Evolutionary conservation across 1,140 invertebrate genomes (phyloP).

Genomic region (Dryas iulia): DNA sequence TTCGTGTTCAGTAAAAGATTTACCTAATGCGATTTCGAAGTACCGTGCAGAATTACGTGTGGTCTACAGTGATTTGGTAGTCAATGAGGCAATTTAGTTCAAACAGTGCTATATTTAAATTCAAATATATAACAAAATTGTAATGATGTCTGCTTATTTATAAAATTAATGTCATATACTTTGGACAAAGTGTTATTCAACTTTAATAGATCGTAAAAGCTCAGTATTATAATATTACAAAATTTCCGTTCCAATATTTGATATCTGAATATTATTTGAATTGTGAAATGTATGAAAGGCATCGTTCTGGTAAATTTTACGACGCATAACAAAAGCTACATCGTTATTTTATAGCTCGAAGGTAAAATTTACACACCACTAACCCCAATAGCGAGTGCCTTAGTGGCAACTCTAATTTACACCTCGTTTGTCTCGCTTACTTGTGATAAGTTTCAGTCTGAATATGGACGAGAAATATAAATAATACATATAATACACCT

Average conservation of each 20-base stretch:
- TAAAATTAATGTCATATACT: background rate
- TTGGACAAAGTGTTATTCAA: background rate
- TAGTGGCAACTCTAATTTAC: background rate
- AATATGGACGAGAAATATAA: background rate
- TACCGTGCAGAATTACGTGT: slow-evolving; percentile 56
- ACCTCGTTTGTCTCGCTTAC: background rate
- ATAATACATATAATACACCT: background rate
- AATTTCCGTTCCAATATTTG: background rate
- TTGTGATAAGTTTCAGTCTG: background rate
- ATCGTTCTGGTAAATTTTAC: background rate
- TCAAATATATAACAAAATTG: slow-evolving; percentile 15
- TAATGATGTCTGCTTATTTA: background rate
- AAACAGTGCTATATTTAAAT: slow-evolving; percentile 19
- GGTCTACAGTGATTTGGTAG: slow-evolving; percentile 58
- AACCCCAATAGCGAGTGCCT: background rate
- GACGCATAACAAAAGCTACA: background rate
- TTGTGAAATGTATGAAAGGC: background rate
- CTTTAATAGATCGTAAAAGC: background rate
- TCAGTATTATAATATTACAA: background rate
- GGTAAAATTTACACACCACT: background rate
- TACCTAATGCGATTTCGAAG: slow-evolving; percentile 53
- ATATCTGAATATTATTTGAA: background rate
- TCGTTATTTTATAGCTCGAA: background rate
- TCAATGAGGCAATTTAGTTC: slow-evolving; percentile 59
- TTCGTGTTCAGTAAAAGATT: slow-evolving; percentile 49